Evolutionary conservation across 2,113 vertebrate genomes (phyloP), one percentile per base, ranked within the genome.

Genomic region (Benthochromis sp.): DNA sequence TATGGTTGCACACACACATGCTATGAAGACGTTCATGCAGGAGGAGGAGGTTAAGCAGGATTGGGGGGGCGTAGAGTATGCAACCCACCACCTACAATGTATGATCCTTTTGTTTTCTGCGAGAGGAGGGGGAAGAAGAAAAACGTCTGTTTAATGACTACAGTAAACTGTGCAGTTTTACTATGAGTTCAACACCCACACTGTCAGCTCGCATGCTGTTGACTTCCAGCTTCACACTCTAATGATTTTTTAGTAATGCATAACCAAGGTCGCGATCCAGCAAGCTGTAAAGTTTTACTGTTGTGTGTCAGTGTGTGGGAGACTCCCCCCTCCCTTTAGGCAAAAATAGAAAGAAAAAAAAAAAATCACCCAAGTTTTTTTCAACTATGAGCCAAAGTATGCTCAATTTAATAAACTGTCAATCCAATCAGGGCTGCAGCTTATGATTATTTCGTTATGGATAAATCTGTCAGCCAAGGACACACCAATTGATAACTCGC

Each of bases 71-170:
- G 89, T 86, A 93, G 87, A 90, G 89, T 92, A 89, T 83, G 85
- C 73, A 94, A 96, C 90, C 94, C 94, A 94, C 91, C 95, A 95
- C 96, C 95, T 96, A 96, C 96, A 96, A 96, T 87, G 92, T 93
- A 95, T 86, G 95, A 95, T 96, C 96, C 95, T 95, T 95, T 96
- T 90, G 95, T 94, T 80, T 94, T 96, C 95, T 96, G 96, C 81
- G 57, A 87, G 90, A 95, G 88, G 88, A 54, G 86, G 86, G 89
- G 90, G 84, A 89, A 88, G 87, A 91, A 82, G 66, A 38, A 66
- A 90, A 90, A 90, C 7, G 80, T 69, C 45, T 47, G 5, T 86
- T 93, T 84, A 93, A 84, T 50, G 40, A 81, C 87, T 40, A 31
- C 54, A 88, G 52, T 5, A 7, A 47, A 86, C 11, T 34, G 27